A percentile compares a stretch with the other conserved stretches of the same genome.
These are phyloP conservation scores for Fringilla coelebs DNA, from an alignment of 2,797 vertebrate genomes.

Conservation along the genomic window DNA sequence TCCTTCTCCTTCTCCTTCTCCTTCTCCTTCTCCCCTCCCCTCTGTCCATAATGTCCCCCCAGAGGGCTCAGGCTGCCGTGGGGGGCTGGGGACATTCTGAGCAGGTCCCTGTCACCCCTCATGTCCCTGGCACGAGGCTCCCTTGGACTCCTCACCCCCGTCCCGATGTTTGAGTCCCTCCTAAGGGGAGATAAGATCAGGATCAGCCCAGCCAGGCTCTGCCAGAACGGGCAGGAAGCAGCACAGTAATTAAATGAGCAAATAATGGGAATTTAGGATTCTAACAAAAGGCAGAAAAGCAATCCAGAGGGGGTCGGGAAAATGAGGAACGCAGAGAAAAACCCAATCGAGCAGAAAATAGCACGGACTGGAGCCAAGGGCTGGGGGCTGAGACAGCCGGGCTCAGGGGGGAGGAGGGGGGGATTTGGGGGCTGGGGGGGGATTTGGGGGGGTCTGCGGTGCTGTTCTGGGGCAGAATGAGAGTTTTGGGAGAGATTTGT, in stretches of 20 bases:
- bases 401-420: fast-evolving
- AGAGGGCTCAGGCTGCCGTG: neutral
- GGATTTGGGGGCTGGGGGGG: neutral
- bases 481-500: neutral
- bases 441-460: neutral
- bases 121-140: neutral
- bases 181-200: neutral
- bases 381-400: neutral
- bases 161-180: neutral
- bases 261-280: conserved; percentile 56
- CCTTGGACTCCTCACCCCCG: neutral
- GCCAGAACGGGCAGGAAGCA: conserved; percentile 6
- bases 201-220: neutral
- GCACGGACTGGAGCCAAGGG: neutral
- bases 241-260: conserved; percentile 52
- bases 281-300: conserved; percentile 46
- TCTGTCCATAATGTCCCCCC: no score
- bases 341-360: conserved; percentile 47
- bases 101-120: neutral
- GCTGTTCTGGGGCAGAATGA: neutral
- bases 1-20: no score
- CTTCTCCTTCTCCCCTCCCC: no score
- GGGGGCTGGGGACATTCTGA: neutral
- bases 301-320: neutral
- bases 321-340: conserved; percentile 27